These are phyloP conservation scores for Carassius carassius DNA, from an alignment of 2,113 vertebrate species.

Conservation along the genomic window DNA sequence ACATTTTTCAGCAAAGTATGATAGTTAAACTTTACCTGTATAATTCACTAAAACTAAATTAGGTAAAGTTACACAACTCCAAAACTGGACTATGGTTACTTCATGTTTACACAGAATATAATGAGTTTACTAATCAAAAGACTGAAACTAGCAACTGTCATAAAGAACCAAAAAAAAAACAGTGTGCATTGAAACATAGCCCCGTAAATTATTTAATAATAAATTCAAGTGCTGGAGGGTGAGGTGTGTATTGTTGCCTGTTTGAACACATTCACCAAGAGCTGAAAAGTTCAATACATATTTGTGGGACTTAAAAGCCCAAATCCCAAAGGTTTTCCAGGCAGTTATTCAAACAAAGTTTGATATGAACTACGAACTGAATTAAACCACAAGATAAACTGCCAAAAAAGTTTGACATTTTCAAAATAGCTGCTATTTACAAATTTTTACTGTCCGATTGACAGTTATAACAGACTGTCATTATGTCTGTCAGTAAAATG, in stretches of 20 bases:
- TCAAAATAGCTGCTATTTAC: not conserved
- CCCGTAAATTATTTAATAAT: constrained; percentile 30
- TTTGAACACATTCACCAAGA: constrained; percentile 34
- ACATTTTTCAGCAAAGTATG: not conserved
- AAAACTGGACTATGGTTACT: not conserved
- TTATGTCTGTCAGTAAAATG: not conserved
- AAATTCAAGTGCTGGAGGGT: constrained; percentile 35
- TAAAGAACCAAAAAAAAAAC: not conserved
- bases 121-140: constrained; percentile 19
- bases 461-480: not conserved
- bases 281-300: constrained; percentile 32
- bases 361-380: not conserved
- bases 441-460: constrained; percentile 1
- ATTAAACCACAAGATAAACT: constrained; percentile 9
- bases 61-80: not conserved
- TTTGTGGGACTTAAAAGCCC: constrained; percentile 4
- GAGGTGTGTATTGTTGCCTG: constrained; percentile 36
- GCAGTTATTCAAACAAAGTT: not conserved
- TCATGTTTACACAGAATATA: not conserved
- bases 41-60: not conserved
- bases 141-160: not conserved
- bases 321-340: not conserved
- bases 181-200: constrained; percentile 10
- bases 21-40: no score
- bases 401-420: not conserved